Percentiles rank a stretch among this genome's conserved stretches.
These are phyloP conservation scores for Chymomyza caudatula DNA, from an alignment of 2,888 invertebrate species.

Conservation along the genomic window DNA sequence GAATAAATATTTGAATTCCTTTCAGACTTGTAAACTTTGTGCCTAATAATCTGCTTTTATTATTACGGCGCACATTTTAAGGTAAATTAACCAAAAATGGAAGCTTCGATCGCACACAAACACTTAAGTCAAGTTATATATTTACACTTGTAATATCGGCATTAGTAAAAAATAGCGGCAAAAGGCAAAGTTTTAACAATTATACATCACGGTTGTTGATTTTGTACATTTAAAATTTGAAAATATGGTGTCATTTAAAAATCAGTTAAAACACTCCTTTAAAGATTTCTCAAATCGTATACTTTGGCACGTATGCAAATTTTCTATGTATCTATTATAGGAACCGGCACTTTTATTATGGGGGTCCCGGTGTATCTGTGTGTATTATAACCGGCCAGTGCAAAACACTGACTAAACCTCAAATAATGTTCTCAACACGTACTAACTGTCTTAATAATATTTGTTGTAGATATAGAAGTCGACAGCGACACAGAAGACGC, in stretches of 20 bases:
- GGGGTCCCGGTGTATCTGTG: slow-evolving; percentile 29
- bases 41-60: slow-evolving; percentile 36
- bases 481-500: slow-evolving; percentile 27
- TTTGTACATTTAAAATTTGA: no score
- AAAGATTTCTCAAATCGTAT: background rate
- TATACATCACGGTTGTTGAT: no score
- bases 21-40: slow-evolving; percentile 44
- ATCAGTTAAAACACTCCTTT: slow-evolving; percentile 35
- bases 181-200: no score
- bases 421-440: slow-evolving; percentile 75
- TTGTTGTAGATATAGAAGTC: slow-evolving; percentile 74
- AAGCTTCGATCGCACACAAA: slow-evolving; percentile 3
- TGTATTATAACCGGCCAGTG: slow-evolving; percentile 70
- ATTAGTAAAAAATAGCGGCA: slow-evolving; percentile 39
- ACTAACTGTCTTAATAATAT: slow-evolving; percentile 76
- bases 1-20: slow-evolving; percentile 48
- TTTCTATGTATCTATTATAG: background rate
- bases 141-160: slow-evolving; percentile 60
- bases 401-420: slow-evolving; percentile 75
- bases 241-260: no score
- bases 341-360: background rate
- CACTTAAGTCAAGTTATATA: slow-evolving; percentile 66
- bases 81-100: no score
- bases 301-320: background rate
- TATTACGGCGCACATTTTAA: slow-evolving; percentile 38